Evolutionary conservation across 2,888 invertebrate genomes (phyloP), one percentile per base, ranked within the genome.

Genomic region (Aleiodes leptofemur): DNA sequence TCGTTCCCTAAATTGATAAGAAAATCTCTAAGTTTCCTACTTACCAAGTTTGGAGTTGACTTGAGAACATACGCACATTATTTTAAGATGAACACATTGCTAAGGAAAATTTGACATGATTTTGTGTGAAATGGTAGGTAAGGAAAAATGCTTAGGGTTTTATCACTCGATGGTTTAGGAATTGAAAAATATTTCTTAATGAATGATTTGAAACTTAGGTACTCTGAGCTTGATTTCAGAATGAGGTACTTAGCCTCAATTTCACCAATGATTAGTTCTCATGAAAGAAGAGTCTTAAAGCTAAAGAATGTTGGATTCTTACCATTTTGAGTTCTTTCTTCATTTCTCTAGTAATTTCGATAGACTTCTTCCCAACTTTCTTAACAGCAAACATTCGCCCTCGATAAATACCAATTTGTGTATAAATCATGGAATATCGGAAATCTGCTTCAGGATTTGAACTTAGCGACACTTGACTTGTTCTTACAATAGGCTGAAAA

Each of bases 361-460:
- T 94, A 73, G 95, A 94, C 86, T 95, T 96, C 86, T 96, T 95
- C 79, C 94, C 92, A 14, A 98, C 94, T 79, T 95, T 94, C 86
- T 97, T 97, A 71, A 98, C 94, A 8, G 98, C 96, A 77, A 97
- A 95, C 73, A 97, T 92, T 72, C 96, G 92, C 0, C 97, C 97
- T 84, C 95, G 95, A 90, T 97, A 98, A 78, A 96, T 92, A 8
- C 97, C 97, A 56, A 98, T 95, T 85, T 96, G 95, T 0, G 97
- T 97, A 90, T 96, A 97, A 83, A 97, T 95, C 81, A 96, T 96
- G 0, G 96, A 96, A 88, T 96, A 96, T 34, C 97, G 94, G 87
- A 96, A 96, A 90, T 97, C 97, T 4, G 96, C 93, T 88, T 97
- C 97, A 0, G 96, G 96, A 90, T 97, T 97, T n/a, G 97, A 97